phyloP scores from a whole-genome alignment of 2,797 vertebrate species.

The Thamnophis elegans region DNA sequence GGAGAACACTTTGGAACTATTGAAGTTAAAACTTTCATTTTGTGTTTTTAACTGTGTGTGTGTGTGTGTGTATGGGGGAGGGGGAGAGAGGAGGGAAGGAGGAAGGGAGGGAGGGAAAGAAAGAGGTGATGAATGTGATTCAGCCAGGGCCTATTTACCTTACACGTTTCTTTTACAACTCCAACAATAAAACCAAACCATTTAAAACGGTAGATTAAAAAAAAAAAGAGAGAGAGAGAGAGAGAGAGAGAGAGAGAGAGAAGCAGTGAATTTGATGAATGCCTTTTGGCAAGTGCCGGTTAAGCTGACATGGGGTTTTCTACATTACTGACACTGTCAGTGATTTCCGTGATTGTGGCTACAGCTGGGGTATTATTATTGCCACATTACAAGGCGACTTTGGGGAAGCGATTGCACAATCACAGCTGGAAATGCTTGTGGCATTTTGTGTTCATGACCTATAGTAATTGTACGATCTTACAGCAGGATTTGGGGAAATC shows the following conservation, averaged over 20 bases:
- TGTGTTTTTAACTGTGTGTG: constrained; percentile 8
- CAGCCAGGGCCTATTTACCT: constrained; percentile 59
- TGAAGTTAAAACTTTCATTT: constrained; percentile 51
- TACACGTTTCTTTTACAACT: constrained; percentile 64
- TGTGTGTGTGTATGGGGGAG: background rate
- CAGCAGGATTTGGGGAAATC: constrained; percentile 62
- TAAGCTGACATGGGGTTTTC: constrained; percentile 65
- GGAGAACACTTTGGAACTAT: constrained; percentile 35
- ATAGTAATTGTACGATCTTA: constrained; percentile 70
- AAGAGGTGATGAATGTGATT: constrained; percentile 56
- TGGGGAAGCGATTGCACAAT: constrained; percentile 66
- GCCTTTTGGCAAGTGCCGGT: constrained; percentile 66
- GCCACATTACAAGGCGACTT: constrained; percentile 66
- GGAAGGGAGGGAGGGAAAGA: background rate
- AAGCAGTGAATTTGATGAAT: constrained; percentile 64
- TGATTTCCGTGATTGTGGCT: constrained; percentile 71
- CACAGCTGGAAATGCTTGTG: constrained; percentile 72
- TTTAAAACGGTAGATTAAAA: constrained; percentile 60
- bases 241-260: background rate
- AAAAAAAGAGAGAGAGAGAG: constrained; percentile 39
- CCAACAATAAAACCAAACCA: constrained; percentile 56
- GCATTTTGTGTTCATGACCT: constrained; percentile 74
- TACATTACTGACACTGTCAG: constrained; percentile 65
- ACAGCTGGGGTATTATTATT: constrained; percentile 74
- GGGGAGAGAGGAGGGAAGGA: background rate